Base-by-base conservation (phyloP, 2,797 vertebrate genomes). In the Petrocephalus schoutedeni region DNA sequence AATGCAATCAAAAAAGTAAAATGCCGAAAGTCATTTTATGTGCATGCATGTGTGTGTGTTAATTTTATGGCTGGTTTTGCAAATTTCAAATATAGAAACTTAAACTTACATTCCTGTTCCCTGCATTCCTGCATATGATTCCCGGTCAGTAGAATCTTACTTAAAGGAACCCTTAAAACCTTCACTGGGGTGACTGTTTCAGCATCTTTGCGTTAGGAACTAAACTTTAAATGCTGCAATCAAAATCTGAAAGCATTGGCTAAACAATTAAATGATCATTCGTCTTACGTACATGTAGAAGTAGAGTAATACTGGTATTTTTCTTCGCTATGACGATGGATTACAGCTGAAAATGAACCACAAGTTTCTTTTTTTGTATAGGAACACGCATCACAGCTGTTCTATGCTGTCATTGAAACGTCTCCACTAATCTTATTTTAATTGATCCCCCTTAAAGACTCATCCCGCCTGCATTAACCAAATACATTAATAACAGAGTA, bases 391-490 rank as follows among this genome's bases (percentile, higher is more conserved):
- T 83, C n/a, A 28, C 28, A 53, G 51, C 88, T 80, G 82, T 83
- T 23, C 83, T 32, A 87, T 49, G 87, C 67, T 56, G 87, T 88
- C 51, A 61, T 85, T 88, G 84, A 88, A 80, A 89, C 89, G 85
- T 91, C 89, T 90, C 85, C 32, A 90, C 90, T 92, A 91, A 93
- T 91, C 90, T 83, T 89, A 92, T 90, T 91, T 86, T 93, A 93
- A 92, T 89, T 91, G 89, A 89, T 89, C 90, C 91, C 64, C 45
- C 32, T 88, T 59, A 54, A 0, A 45, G 45, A 41, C 41, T 54
- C 49, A 32, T 51, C 7, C 58, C 36, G 45, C 36, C 87, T 36
- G 54, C 59, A 71, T 85, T 67, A 85, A 54, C 7, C 7, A 16
- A 64, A 53, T 85, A 36, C 32, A 67, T 64, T 58, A 58, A 51